phyloP scores from a whole-genome alignment of 2,113 vertebrate species.

The Ictidomys tridecemlineatus region DNA sequence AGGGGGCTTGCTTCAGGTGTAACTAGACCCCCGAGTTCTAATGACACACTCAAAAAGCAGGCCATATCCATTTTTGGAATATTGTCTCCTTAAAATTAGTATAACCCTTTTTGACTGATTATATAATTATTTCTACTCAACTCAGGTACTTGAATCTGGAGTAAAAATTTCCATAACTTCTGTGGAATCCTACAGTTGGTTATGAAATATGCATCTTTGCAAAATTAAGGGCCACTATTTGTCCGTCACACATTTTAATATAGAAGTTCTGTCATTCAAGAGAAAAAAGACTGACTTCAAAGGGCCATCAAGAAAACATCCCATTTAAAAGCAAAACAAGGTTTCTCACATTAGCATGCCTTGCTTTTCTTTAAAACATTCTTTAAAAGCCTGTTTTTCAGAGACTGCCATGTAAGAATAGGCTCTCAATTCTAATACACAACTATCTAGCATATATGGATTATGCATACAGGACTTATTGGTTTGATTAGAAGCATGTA shows the following conservation, averaged over 20 bases:
- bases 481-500: not conserved
- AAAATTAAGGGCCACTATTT: not conserved
- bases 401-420: not conserved
- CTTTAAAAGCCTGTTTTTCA: slow-evolving; percentile 31
- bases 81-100: fast-evolving
- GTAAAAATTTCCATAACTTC: not conserved
- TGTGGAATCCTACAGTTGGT: not conserved
- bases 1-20: not conserved
- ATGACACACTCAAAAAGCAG: not conserved
- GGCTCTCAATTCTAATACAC: not conserved
- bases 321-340: not conserved
- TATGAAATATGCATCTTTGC: not conserved
- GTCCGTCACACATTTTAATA: not conserved
- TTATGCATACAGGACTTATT: slow-evolving; percentile 13
- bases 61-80: not conserved
- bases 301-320: slow-evolving; percentile 12
- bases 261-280: not conserved
- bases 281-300: not conserved
- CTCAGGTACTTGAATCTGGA: not conserved
- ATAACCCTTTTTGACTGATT: not conserved
- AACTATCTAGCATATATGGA: not conserved
- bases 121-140: not conserved
- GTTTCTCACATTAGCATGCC: not conserved
- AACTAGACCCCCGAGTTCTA: too few relatives aligned
- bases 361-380: not conserved